Percentiles rank a stretch among this genome's conserved stretches.
Conservation (phyloP, 2,113 vertebrate species). For the Montifringilla adamsi region DNA sequence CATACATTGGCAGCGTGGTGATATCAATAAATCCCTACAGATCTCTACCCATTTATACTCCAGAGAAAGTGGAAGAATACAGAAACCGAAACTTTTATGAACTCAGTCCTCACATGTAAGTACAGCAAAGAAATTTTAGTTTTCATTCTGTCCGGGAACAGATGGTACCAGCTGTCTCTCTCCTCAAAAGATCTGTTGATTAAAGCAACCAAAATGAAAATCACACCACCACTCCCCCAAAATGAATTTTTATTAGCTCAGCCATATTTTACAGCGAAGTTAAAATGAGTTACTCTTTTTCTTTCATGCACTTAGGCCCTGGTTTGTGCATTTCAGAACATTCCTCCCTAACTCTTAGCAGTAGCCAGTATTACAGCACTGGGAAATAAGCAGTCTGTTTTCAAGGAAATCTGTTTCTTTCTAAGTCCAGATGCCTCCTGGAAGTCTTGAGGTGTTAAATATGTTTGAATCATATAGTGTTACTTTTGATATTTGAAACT, state of each 20-base stretch:
- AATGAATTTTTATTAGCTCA: slow-evolving; percentile 18
- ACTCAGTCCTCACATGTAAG: slow-evolving; percentile 98
- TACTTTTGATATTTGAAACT: neutral
- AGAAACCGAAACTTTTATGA: slow-evolving; percentile 99
- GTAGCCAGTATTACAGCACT: neutral
- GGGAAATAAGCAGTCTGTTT: neutral
- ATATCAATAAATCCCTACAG: slow-evolving; percentile 97
- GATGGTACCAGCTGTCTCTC: slow-evolving; percentile 67
- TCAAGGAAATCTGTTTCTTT: neutral
- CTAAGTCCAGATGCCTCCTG: neutral
- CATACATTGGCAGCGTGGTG: slow-evolving; percentile 97
- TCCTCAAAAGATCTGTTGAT: neutral
- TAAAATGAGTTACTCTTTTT: neutral
- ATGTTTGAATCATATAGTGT: neutral
- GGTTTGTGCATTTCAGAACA: neutral
- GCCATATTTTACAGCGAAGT: slow-evolving; percentile 22
- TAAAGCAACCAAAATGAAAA: neutral
- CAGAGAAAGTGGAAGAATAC: slow-evolving; percentile 98
- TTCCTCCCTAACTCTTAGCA: neutral
- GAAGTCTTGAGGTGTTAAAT: neutral
- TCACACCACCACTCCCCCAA: neutral
- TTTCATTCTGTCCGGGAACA: slow-evolving; percentile 5
- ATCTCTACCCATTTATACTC: slow-evolving; percentile 89
- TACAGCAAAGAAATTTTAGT: slow-evolving; percentile 43
- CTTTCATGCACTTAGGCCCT: neutral